Conservation (phyloP, 1,140 invertebrate genomes). For the Chymomyza costata region DNA sequence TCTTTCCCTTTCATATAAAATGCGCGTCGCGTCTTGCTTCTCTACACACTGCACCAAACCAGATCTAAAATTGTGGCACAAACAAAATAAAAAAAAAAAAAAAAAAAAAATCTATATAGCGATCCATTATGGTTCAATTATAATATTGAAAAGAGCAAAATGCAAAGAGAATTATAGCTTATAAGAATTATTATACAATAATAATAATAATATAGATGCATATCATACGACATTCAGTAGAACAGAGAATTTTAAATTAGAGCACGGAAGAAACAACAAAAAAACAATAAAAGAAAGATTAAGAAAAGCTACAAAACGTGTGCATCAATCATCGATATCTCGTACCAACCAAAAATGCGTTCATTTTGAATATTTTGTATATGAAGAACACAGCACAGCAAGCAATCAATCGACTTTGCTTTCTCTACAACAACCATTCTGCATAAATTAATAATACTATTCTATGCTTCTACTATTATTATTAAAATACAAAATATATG, state of each 20-base stretch:
- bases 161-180: slow-evolving; percentile 75
- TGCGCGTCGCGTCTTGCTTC: slow-evolving; percentile 44
- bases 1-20: slow-evolving; percentile 62
- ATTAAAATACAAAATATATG: slow-evolving; percentile 57
- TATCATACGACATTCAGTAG: slow-evolving; percentile 65
- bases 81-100: slow-evolving; percentile 29
- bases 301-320: slow-evolving; percentile 7
- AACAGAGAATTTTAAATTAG: slow-evolving; percentile 63
- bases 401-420: slow-evolving; percentile 66
- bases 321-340: slow-evolving; percentile 35
- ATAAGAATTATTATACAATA: slow-evolving; percentile 73
- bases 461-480: slow-evolving; percentile 69
- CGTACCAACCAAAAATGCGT: slow-evolving; percentile 67
- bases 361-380: slow-evolving; percentile 55
- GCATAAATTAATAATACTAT: slow-evolving; percentile 28
- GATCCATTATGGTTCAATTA: slow-evolving; percentile 57
- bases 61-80: slow-evolving; percentile 51
- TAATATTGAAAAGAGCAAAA: slow-evolving; percentile 66
- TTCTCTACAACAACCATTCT: slow-evolving; percentile 63
- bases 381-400: slow-evolving; percentile 32
- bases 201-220: slow-evolving; percentile 70
- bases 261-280: slow-evolving; percentile 27
- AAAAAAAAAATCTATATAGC: slow-evolving; percentile 41
- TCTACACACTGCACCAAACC: slow-evolving; percentile 36
- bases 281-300: slow-evolving; percentile 5